Conservation (phyloP, 2,888 invertebrate species). For the Aporophyla lueneburgensis region DNA sequence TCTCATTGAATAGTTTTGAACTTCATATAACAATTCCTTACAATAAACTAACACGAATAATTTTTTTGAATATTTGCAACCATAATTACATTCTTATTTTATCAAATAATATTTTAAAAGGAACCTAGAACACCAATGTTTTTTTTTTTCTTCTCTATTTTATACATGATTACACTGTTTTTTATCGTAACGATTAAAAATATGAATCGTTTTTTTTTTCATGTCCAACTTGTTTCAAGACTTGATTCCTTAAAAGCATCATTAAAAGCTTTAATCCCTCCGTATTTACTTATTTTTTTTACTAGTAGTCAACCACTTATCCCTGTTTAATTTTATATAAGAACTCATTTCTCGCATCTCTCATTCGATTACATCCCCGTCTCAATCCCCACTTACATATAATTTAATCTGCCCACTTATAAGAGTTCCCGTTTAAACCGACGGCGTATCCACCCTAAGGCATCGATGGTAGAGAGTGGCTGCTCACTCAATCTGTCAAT, state of each 20-base stretch:
- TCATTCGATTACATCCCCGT: constrained; percentile 31
- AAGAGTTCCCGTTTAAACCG: constrained; percentile 36
- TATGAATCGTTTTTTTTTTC: neutral
- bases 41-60: neutral
- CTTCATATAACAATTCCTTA: no score
- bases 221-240: neutral
- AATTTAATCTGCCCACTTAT: constrained; percentile 56
- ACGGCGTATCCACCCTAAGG: constrained; percentile 64
- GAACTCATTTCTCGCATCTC: constrained; percentile 13
- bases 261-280: neutral
- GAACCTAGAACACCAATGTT: neutral
- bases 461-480: constrained; percentile 71
- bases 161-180: neutral
- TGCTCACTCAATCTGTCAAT: constrained; percentile 87
- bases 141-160: neutral
- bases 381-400: constrained; percentile 32
- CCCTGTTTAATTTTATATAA: constrained; percentile 7
- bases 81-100: no score
- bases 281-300: neutral
- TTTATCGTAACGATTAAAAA: neutral
- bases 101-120: no score
- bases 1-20: neutral
- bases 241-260: constrained; percentile 9
- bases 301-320: constrained; percentile 2
- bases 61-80: neutral